Conservation (phyloP, 2,113 vertebrate genomes). For the Lichenostomus cassidix region DNA sequence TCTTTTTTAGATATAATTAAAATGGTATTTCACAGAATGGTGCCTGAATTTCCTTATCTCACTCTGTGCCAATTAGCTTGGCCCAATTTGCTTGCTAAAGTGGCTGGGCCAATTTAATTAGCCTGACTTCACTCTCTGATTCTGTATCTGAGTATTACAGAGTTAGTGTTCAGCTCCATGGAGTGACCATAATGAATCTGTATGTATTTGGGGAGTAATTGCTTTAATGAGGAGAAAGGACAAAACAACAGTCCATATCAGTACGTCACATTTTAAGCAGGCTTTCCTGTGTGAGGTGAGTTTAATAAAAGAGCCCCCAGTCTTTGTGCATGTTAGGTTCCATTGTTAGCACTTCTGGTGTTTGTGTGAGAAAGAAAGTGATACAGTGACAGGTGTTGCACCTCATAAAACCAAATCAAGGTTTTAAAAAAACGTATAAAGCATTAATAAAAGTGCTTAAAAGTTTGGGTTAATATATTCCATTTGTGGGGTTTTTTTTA, state of each 20-base stretch:
- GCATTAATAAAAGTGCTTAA: neutral
- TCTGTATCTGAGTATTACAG: conserved; percentile 9
- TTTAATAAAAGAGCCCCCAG: neutral
- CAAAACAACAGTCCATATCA: neutral
- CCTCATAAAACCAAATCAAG: neutral
- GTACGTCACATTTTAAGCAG: neutral
- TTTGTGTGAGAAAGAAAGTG: neutral
- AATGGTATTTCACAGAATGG: conserved; percentile 54
- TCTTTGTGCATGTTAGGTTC: neutral
- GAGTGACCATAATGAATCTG: neutral
- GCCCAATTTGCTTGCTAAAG: conserved; percentile 37
- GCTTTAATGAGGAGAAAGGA: neutral
- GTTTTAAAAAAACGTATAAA: neutral
- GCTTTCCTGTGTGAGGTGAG: neutral
- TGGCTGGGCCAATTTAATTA: conserved; percentile 60
- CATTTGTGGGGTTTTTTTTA: neutral
- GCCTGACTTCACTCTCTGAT: conserved; percentile 27
- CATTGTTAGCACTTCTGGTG: accelerated
- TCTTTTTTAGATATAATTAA: conserved; percentile 67
- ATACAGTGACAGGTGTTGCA: neutral
- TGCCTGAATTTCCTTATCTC: conserved; percentile 49
- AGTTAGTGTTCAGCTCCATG: neutral
- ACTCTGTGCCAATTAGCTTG: conserved; percentile 49
- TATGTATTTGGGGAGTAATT: conserved; percentile 7
- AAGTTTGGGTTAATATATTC: neutral